These are phyloP conservation scores for Drosophila prosaltans DNA, from an alignment of 1,140 invertebrate genomes.

Conservation along the genomic window DNA sequence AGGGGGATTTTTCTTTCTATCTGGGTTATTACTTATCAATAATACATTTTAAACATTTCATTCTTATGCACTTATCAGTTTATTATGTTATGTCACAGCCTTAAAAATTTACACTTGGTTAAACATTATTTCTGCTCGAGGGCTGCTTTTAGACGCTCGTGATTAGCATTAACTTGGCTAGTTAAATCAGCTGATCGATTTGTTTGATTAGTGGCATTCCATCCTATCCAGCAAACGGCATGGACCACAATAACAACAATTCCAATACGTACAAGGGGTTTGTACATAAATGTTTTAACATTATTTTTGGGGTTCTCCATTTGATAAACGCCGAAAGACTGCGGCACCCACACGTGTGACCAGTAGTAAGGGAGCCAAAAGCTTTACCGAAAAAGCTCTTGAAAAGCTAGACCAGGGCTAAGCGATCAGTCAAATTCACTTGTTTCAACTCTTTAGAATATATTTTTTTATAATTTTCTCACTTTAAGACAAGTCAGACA, in stretches of 20 bases:
- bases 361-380: not conserved
- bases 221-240: constrained; percentile 58
- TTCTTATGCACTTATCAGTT: not conserved
- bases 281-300: constrained; percentile 32
- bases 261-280: constrained; percentile 59
- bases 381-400: not conserved
- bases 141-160: constrained; percentile 48
- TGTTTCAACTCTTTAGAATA: constrained; percentile 10
- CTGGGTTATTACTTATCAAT: not conserved
- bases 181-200: constrained; percentile 20
- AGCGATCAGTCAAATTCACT: not conserved
- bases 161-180: constrained; percentile 35
- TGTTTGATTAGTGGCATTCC: constrained; percentile 45
- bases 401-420: constrained; percentile 42
- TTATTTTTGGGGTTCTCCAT: constrained; percentile 47
- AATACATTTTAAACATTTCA: not conserved
- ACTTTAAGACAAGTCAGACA: constrained; percentile 27
- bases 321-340: constrained; percentile 30
- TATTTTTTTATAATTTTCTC: constrained; percentile 14
- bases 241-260: constrained; percentile 61
- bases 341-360: constrained; percentile 17
- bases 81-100: constrained; percentile 16
- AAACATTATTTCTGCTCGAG: constrained; percentile 34
- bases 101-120: not conserved
- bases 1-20: not conserved